Conservation (phyloP, 1,140 invertebrate genomes). For the Trichomalopsis sarcophagae region DNA sequence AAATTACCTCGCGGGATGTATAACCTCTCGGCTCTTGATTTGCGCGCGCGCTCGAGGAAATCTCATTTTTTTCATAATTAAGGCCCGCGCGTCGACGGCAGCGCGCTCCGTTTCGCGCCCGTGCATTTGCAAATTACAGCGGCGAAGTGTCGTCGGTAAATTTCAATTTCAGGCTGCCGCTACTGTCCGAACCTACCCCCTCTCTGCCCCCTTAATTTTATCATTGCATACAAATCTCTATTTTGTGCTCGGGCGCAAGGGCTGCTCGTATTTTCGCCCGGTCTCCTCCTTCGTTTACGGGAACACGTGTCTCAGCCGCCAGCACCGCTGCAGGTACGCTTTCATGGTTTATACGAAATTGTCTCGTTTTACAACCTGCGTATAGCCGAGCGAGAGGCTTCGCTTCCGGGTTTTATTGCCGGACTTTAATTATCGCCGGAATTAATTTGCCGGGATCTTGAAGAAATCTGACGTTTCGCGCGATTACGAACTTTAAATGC, state of each 20-base stretch:
- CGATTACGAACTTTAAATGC: too few species aligned
- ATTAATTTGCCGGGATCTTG: not conserved
- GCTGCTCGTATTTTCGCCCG: slow-evolving; percentile 47
- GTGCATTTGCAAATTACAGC: slow-evolving; percentile 54
- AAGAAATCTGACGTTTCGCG: not conserved
- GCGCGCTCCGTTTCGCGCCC: not conserved
- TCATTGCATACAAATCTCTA: slow-evolving; percentile 59
- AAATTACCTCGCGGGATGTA: not conserved
- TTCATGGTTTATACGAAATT: slow-evolving; percentile 39
- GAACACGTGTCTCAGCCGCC: slow-evolving; percentile 51
- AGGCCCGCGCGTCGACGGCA: not conserved
- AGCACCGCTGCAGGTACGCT: slow-evolving; percentile 16
- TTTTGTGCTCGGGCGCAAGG: slow-evolving; percentile 33
- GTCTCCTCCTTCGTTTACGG: slow-evolving; percentile 46
- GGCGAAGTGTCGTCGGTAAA: slow-evolving; percentile 51
- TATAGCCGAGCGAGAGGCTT: not conserved
- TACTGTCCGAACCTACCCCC: not conserved
- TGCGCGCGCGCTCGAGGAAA: not conserved
- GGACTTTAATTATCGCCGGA: not conserved
- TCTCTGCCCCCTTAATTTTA: slow-evolving; percentile 50
- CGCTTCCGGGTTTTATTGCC: not conserved
- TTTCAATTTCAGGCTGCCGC: slow-evolving; percentile 48
- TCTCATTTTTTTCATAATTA: slow-evolving; percentile 43
- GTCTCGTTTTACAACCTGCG: slow-evolving; percentile 11
- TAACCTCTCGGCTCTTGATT: not conserved